Evolutionary conservation across 2,113 vertebrate species (phyloP), one percentile per base, ranked within the genome.

Genomic region (Strigops habroptila): DNA sequence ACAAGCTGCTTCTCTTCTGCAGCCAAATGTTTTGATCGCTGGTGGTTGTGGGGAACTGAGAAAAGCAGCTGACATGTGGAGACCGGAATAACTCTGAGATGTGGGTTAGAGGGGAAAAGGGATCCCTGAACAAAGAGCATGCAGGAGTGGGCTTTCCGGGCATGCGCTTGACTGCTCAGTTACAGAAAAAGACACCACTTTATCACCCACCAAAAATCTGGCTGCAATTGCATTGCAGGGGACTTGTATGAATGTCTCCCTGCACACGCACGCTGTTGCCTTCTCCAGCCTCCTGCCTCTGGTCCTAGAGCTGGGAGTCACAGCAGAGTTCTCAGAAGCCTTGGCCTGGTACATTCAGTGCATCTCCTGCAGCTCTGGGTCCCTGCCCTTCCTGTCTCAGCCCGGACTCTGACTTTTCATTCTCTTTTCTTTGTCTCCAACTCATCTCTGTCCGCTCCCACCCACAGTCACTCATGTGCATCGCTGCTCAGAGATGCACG

Each of bases 41-140:
- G 88, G 84, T 43, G 68, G 48, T 52, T 76, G 82, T 48, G 59
- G 71, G 75, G 90, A 96, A 82, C 85, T 23, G 92, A 95, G 75
- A 90, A 69, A 85, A 93, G 57, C 75, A 88, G 78, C 92, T 94
- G 95, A 62, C 30, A 28, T 1, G 1, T 0, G 0, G 73, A 67
- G 73, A 83, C 64, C 7, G 16, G 74, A 82, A 55, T 85, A 93
- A 82, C 70, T 81, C 46, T 4, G 44, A 60, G 59, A 51, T 35
- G 62, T 33, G 60, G 35, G 43, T 63, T 67, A 55, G 12, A 73
- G 88, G 52, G 60, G 41, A 78, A 76, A 76, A 92, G 73, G 49
- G 64, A 91, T 90, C n/a, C 78, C 75, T 44, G 33, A 48, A 51
- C 48, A 68, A 60, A 76, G 28, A 49, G 7, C n/a, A 10, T 7